These are phyloP conservation scores for Meloidogyne floridensis DNA, from an alignment of 1,140 invertebrate genomes.

Conservation along the genomic window DNA sequence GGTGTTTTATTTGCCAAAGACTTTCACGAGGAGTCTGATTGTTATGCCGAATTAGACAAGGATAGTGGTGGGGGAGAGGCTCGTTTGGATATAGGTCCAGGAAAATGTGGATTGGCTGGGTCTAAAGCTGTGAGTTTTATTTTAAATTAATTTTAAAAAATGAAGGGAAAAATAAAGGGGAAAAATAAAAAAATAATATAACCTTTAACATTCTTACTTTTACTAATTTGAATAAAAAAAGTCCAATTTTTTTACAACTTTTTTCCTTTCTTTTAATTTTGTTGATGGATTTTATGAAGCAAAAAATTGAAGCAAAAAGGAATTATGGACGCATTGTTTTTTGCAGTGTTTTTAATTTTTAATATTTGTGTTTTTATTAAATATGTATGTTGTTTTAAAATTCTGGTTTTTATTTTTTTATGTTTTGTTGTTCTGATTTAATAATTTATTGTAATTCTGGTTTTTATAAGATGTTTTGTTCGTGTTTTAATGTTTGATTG, in stretches of 20 bases:
- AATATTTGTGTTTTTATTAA: not conserved
- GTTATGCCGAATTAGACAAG: constrained; percentile 13
- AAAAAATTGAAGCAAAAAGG: no score
- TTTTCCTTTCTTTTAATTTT: not conserved
- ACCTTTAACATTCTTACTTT: not conserved
- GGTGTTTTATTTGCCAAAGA: constrained; percentile 47
- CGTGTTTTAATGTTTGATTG: no score
- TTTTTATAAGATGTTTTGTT: no score
- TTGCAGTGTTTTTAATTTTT: not conserved
- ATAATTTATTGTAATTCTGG: no score
- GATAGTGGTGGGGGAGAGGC: constrained; percentile 1
- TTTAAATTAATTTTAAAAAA: not conserved
- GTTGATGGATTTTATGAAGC: not conserved
- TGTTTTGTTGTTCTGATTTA: no score
- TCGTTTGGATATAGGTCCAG: constrained; percentile 7
- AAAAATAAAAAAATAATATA: not conserved
- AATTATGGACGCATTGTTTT: no score
- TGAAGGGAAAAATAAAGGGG: not conserved
- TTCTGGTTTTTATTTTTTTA: no score
- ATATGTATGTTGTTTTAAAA: no score
- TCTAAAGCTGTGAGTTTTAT: constrained; percentile 7
- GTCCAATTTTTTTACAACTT: not conserved
- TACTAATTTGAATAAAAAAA: not conserved
- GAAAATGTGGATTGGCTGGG: constrained; percentile 16
- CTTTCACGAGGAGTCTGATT: constrained; percentile 37